Percentiles rank a stretch among this genome's conserved stretches.
phyloP scores from a whole-genome alignment of 2,888 invertebrate species.

The Fissipunctia ypsillon region DNA sequence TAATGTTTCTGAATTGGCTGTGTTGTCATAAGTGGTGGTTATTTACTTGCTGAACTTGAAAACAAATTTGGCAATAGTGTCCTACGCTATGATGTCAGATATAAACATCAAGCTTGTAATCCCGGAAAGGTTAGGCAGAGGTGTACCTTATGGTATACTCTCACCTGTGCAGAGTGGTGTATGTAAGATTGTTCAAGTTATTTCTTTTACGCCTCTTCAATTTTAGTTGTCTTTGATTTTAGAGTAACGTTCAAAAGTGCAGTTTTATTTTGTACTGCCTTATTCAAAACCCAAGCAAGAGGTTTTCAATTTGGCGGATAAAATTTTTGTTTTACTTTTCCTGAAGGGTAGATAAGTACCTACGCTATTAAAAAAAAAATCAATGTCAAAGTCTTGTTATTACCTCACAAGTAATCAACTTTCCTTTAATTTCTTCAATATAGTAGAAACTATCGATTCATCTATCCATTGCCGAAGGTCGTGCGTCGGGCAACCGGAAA shows the following conservation, averaged over 20 bases:
- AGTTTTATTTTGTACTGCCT: background rate
- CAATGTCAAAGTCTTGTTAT: too few relatives aligned
- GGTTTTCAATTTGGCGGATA: background rate
- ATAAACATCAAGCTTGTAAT: too few relatives aligned
- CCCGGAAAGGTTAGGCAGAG: too few relatives aligned
- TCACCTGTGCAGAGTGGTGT: too few relatives aligned
- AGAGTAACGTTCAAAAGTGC: background rate
- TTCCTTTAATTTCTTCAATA: background rate
- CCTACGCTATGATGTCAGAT: background rate
- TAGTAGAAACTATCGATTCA: constrained; percentile 43
- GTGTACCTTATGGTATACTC: too few relatives aligned
- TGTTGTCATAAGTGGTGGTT: constrained; percentile 22
- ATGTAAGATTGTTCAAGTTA: too few relatives aligned
- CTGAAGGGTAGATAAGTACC: too few relatives aligned
- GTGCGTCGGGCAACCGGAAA: constrained; percentile 59
- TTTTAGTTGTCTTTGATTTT: background rate
- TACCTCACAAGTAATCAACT: too few relatives aligned
- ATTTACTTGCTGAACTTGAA: constrained; percentile 28
- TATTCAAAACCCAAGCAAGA: background rate
- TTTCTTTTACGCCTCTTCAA: background rate
- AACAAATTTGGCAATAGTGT: background rate
- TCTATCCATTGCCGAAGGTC: constrained; percentile 38
- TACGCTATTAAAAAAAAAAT: too few relatives aligned
- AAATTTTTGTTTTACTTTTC: background rate
- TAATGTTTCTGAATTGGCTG: constrained; percentile 67